A percentile compares a stretch with the other conserved stretches of the same genome.
Evolutionary conservation across 2,888 invertebrate species (phyloP).

Genomic region (Phlogophora meticulosa): DNA sequence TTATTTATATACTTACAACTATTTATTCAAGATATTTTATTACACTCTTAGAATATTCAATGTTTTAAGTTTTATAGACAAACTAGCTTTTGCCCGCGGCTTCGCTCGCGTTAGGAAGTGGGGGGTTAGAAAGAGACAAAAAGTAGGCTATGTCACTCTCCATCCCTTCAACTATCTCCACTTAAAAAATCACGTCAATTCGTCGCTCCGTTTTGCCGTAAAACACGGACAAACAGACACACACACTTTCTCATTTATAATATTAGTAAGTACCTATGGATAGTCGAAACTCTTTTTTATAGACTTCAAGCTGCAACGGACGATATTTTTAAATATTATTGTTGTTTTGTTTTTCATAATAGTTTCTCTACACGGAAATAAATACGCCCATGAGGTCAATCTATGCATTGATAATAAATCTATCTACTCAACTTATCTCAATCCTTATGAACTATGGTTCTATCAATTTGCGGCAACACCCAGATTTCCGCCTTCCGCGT

Average conservation of each 20-base stretch:
- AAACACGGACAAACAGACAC: no score
- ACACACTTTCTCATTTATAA: no score
- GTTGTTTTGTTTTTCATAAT: not conserved
- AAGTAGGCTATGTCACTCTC: no score
- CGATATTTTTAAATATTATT: not conserved
- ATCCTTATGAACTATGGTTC: not conserved
- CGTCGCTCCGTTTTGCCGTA: no score
- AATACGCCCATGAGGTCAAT: constrained; percentile 7
- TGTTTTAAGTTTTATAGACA: not conserved
- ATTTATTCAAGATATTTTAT: not conserved
- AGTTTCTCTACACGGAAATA: constrained; percentile 18
- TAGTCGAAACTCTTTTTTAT: not conserved
- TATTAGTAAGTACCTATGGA: no score
- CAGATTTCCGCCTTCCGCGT: constrained; percentile 10
- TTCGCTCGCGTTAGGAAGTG: no score
- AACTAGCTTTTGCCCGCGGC: no score
- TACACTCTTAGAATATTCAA: constrained; percentile 12
- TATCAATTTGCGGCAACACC: not conserved
- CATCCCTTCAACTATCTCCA: no score
- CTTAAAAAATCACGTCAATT: no score
- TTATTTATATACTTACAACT: no score
- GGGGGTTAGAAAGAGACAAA: no score
- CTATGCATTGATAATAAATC: constrained; percentile 4
- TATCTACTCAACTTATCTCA: constrained; percentile 10
- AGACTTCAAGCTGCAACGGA: no score